Conservation (phyloP, 2,888 invertebrate species). For the Tetranychus piercei region DNA sequence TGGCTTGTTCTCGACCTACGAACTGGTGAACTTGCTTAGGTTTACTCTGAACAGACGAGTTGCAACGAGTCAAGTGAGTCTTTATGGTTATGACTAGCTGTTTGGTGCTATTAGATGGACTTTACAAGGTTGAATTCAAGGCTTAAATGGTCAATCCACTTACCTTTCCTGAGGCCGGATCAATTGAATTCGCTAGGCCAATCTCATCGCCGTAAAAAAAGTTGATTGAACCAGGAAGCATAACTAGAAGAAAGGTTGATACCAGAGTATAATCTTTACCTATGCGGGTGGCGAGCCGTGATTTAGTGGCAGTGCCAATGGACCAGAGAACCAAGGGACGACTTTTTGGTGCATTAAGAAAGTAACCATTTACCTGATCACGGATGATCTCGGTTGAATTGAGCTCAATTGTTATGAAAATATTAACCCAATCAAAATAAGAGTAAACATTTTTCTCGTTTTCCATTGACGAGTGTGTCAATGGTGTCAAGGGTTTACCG, state of each 20-base stretch:
- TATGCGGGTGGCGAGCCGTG: constrained; percentile 21
- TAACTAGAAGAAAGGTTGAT: constrained; percentile 51
- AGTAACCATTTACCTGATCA: constrained; percentile 18
- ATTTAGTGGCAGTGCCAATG: constrained; percentile 21
- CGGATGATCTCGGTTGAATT: constrained; percentile 15
- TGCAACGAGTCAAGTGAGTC: too few species aligned
- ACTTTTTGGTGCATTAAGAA: constrained; percentile 16
- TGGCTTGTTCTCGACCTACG: too few species aligned
- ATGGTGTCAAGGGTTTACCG: background rate
- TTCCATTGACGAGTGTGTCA: background rate
- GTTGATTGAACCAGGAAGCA: constrained; percentile 66
- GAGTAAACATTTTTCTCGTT: background rate
- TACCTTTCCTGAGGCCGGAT: constrained; percentile 21
- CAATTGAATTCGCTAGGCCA: constrained; percentile 41
- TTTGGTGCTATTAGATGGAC: too few species aligned
- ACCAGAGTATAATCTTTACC: constrained; percentile 32
- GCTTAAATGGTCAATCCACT: too few species aligned
- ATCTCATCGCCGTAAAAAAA: constrained; percentile 85
- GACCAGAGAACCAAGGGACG: constrained; percentile 35
- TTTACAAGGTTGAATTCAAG: too few species aligned
- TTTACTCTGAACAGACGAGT: too few species aligned
- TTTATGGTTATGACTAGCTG: too few species aligned
- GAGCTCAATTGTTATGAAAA: constrained; percentile 13
- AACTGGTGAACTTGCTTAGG: too few species aligned
- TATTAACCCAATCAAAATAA: constrained; percentile 18